Evolutionary conservation across 2,888 invertebrate species (phyloP), one percentile per base, ranked within the genome.

Genomic region (Eurytoma californica): DNA sequence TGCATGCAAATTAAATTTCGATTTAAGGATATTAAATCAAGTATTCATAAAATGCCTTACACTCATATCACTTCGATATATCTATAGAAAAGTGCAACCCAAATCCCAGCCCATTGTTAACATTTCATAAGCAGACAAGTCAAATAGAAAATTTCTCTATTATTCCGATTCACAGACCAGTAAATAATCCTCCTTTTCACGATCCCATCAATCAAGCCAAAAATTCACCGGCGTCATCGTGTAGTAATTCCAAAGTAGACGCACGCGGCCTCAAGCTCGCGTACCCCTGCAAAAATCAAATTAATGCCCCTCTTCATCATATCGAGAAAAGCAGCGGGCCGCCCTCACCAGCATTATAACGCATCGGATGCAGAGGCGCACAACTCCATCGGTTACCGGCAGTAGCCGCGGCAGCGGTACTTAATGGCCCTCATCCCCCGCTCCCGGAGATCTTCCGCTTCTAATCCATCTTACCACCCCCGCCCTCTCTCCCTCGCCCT

Each of bases 401-500:
- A 16, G 28, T 16, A 13, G 16, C 12, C 47, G 57, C 3, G n/a
- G 20, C 49, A 16, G 30, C 39, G 57, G 55, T 60, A 72, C 61
- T 67, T 76, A 74, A 58, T 77, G 72, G 55, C 39, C 67, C 39
- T 63, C 53, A 24, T 16, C 53, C 57, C 18, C 53, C 30, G n/a
- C 18, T 73, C 66, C 65, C 49, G 28, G 49, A 7, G 39, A 73
- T 78, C 67, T 67, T 60, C 67, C 66, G 16, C 65, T 39, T 63
- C 80, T 67, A 72, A 80, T 79, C 68, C 72, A 80, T 80, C 80
- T 80, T 79, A 67, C 51, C 49, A 12, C n/a, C 24, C n/a, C 51
- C 47, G 5, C 3, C 39, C n/a, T 2, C 18, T n/a, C 20, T 13
- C 24, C 16, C n/a, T 53, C 18, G 1, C 20, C 28, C 30, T 53